Evolutionary conservation across 2,888 invertebrate genomes (phyloP), one percentile per base, ranked within the genome.

Genomic region (Oscheius onirici): DNA sequence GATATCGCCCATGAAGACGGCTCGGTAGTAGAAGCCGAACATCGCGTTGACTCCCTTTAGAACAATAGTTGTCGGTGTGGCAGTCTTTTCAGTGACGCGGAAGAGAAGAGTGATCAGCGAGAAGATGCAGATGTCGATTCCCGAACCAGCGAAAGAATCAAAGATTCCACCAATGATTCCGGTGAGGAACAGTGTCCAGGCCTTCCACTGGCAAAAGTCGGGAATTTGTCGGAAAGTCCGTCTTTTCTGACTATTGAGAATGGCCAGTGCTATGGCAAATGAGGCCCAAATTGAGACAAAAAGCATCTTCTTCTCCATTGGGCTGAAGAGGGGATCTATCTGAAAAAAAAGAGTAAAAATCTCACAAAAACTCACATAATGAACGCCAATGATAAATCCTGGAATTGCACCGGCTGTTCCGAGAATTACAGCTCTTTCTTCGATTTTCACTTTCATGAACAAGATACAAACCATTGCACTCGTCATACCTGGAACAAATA

Each of bases 241-340:
- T 8, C 86, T 72, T 61, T 88, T 75, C 73, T 84, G 79, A 3
- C 79, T 72, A 73, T 88, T 88, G 24, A 88, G 78, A 13, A 88
- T 76, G 63, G 84, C 85, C 57, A 88, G 77, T 6, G 87, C 85
- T 52, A 87, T 80, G 13, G 88, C 87, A 72, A 88, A 88, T 2
- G 87, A 79, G 26, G 83, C 81, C 87, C 87, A 88, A 49, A 88
- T 83, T 3, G 86, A 82, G 28, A 88, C 87, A 74, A 88, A 88
- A 13, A 83, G 74, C 86, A 88, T 88, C 73, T 88, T 88, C 80
- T 88, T 88, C 71, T 80, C 76, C 8, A 83, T 71, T 10, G 83
- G 79, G 5, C 79, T 73, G 71, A 88, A 80, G 8, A 75, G 51
- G 6, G 81, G 81, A 58, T 87, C 87, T 20, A 88, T 60, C 78